Base-by-base conservation (phyloP, 2,888 invertebrate genomes). In the Conus canariensis region DNA sequence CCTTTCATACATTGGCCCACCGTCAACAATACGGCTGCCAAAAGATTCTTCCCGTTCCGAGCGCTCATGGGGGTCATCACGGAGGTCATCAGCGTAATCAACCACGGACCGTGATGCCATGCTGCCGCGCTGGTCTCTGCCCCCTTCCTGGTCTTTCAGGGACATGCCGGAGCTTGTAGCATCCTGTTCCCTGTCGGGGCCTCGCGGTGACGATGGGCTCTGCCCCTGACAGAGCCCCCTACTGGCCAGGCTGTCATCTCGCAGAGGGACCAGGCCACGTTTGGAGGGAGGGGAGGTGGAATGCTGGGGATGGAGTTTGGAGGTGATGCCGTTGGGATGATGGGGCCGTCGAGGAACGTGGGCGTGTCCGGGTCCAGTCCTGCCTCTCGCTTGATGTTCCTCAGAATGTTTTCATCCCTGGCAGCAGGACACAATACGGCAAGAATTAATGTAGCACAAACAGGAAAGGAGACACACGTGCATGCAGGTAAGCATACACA, bases 371-470 rank as follows among this genome's bases (percentile, higher is more conserved):
- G 89, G 77, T 91, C 92, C n/a, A 90, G 64, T n/a, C 91, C 91
- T 9, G 92, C 91, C 85, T 92, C 92, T 58, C 92, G 92, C 60
- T 92, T 92, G 90, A 92, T 92, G 82, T 90, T 90, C 92, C 91
- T 90, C 91, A 92, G 90, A 12, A 92, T 83, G 77, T 92, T 92
- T 22, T 92, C 91, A 19, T 92, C 92, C 80, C 90, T 90, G 83
- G 30, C 45, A 56, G 70, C 70, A 70, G 22, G 8, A 70, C 80
- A 87, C 59, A 64, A 64, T 45, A 45, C 45, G 2, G 45, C 70
- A 70, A 22, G 19, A 16, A 70, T 22, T 22, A 16, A 22, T 70
- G 19, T 8, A 14, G 19, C 22, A 70, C 22, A 70, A 3, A 70
- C 70, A 70, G 7, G 7, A 70, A 16, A 70, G 7, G 19, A 70